These are phyloP conservation scores for Synergus gifuensis DNA, from an alignment of 2,888 invertebrate species.

Conservation along the genomic window DNA sequence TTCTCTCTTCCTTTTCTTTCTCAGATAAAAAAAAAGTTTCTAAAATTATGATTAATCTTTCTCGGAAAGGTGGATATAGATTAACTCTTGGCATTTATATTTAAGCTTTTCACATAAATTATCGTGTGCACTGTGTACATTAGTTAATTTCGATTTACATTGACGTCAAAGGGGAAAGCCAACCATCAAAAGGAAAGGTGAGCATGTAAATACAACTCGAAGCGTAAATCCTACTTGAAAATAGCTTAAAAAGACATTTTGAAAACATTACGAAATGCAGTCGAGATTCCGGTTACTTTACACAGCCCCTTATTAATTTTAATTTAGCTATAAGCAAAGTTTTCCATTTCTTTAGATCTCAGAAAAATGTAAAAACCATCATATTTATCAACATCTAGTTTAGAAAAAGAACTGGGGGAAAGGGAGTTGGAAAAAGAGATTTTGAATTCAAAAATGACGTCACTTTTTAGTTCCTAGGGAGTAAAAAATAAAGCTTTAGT, in stretches of 20 bases:
- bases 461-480: too few relatives aligned
- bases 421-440: background rate
- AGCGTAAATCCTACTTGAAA: background rate
- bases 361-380: background rate
- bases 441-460: too few relatives aligned
- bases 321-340: background rate
- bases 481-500: too few relatives aligned
- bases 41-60: background rate
- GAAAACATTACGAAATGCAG: background rate
- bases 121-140: slow-evolving; percentile 1
- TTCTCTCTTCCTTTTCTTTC: background rate
- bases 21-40: background rate
- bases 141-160: slow-evolving; percentile 21
- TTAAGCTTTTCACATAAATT: background rate
- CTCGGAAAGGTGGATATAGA: background rate
- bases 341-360: background rate
- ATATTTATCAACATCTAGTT: background rate
- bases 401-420: too few relatives aligned
- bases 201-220: slow-evolving; percentile 13
- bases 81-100: background rate
- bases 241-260: background rate
- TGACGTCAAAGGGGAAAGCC: slow-evolving; percentile 11
- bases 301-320: background rate
- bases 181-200: slow-evolving; percentile 10
- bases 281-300: background rate